Evolutionary conservation across 53 echinoderm and acorn worm genomes (phyloP).

Genomic region (Mesocentrotus franciscanus): DNA sequence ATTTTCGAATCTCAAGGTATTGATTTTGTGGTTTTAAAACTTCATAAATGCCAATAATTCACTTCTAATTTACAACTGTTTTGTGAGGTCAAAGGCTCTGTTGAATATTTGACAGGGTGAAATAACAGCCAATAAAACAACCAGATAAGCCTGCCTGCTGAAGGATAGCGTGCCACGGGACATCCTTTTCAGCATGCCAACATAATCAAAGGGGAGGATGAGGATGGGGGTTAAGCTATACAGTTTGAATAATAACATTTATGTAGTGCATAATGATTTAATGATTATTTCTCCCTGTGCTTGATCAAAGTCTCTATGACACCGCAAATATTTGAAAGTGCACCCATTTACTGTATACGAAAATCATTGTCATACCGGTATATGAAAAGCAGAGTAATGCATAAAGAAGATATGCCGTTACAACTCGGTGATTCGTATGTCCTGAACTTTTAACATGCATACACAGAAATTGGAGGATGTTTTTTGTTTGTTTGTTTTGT

Average conservation of each 20-base stretch:
- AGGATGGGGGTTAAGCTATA: not conserved
- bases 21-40: too few species aligned
- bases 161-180: not conserved
- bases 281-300: not conserved
- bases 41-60: not conserved
- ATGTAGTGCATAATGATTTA: not conserved
- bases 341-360: too few species aligned
- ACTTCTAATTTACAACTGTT: not conserved
- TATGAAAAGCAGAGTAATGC: not conserved
- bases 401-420: not conserved
- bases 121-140: not conserved
- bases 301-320: not conserved
- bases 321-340: too few species aligned
- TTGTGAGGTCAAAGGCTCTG: not conserved
- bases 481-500: too few species aligned
- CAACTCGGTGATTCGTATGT: too few species aligned
- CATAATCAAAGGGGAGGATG: not conserved
- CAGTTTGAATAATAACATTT: too few species aligned
- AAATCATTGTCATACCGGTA: too few species aligned
- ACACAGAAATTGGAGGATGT: too few species aligned
- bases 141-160: not conserved
- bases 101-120: not conserved
- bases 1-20: too few species aligned
- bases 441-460: too few species aligned
- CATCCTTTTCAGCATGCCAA: not conserved